Conservation (phyloP, 2,888 invertebrate genomes). For the Chironomus riparius region DNA sequence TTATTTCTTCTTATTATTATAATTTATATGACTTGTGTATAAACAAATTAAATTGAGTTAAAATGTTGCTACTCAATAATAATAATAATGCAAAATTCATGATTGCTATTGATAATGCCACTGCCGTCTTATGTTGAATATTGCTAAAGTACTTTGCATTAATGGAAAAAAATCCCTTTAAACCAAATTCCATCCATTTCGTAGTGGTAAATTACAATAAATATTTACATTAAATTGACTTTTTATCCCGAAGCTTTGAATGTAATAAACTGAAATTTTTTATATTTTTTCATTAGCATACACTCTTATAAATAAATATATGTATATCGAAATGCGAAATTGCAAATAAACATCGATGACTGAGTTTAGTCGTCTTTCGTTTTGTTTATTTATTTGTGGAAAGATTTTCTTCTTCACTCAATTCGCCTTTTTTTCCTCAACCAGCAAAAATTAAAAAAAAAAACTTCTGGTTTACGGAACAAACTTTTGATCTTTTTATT, state of each 20-base stretch:
- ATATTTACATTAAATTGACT: conserved; percentile 16
- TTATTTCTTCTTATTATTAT: neutral
- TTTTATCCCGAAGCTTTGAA: neutral
- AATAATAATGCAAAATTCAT: neutral
- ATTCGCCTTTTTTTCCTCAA: neutral
- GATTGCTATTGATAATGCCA: neutral
- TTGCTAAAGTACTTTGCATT: neutral
- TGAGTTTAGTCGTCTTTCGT: neutral
- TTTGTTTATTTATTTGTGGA: neutral
- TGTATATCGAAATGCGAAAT: neutral
- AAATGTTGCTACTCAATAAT: conserved; percentile 7
- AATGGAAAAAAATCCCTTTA: conserved; percentile 12
- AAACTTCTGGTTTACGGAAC: neutral
- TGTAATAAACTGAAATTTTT: neutral
- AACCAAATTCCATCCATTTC: conserved; percentile 5
- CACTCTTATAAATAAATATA: neutral
- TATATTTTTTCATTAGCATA: neutral
- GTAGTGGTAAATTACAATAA: neutral
- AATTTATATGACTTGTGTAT: neutral
- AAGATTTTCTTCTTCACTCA: neutral
- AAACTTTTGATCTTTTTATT: neutral
- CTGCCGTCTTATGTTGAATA: neutral
- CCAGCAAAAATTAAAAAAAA: too few species aligned
- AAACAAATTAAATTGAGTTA: conserved; percentile 10
- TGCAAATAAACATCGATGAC: neutral